Conservation (phyloP, 2,888 invertebrate species). For the Hesperia comma region DNA sequence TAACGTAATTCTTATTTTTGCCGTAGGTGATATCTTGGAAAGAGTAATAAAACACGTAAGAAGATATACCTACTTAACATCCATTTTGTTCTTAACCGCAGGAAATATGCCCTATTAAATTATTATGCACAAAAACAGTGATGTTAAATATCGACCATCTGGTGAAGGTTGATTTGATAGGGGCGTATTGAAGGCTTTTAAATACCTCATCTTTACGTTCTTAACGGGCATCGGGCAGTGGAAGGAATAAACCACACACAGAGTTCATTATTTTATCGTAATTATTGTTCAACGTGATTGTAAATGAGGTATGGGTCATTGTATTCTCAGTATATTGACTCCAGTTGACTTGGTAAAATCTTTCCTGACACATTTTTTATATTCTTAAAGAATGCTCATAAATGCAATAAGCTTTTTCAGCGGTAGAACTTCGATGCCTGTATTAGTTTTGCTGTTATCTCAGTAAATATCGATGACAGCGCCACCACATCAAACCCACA, state of each 20-base stretch:
- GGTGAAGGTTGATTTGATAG: slow-evolving; percentile 47
- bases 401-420: no score
- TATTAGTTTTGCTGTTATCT: no score
- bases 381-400: no score
- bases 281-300: slow-evolving; percentile 3
- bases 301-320: no score
- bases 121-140: slow-evolving; percentile 3
- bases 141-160: slow-evolving; percentile 29
- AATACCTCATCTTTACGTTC: slow-evolving; percentile 47
- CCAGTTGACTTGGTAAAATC: no score
- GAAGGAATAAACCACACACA: slow-evolving; percentile 58
- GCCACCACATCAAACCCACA: no score
- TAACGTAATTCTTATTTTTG: not conserved
- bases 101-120: slow-evolving; percentile 11
- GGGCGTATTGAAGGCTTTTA: slow-evolving; percentile 52
- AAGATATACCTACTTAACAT: slow-evolving; percentile 3
- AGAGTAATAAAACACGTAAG: not conserved
- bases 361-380: no score
- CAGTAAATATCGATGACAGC: no score
- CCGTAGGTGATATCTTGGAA: slow-evolving; percentile 6
- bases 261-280: slow-evolving; percentile 41
- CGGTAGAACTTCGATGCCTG: no score
- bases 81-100: slow-evolving; percentile 2
- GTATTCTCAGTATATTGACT: no score
- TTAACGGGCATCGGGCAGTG: slow-evolving; percentile 41